Evolutionary conservation across 2,888 invertebrate species (phyloP).

Genomic region (Philopedon plagiatum): DNA sequence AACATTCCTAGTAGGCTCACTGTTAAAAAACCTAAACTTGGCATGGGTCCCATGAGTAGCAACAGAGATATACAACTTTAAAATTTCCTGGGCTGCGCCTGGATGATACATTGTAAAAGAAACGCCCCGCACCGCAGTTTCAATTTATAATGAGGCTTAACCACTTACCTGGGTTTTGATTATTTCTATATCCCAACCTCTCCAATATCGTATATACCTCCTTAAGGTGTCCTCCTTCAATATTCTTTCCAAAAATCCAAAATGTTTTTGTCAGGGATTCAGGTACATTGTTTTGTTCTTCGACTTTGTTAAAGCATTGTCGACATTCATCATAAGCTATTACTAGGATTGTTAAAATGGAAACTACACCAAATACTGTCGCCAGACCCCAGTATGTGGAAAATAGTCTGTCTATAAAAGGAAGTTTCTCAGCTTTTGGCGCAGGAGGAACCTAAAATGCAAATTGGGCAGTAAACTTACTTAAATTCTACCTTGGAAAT

Average conservation of each 20-base stretch:
- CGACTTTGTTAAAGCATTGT: constrained; percentile 56
- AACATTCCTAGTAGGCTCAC: too few relatives aligned
- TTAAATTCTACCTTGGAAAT: too few relatives aligned
- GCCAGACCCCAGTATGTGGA: constrained; percentile 51
- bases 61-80: too few relatives aligned
- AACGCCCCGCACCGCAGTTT: too few relatives aligned
- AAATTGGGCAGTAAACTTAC: too few relatives aligned
- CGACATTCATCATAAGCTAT: constrained; percentile 59
- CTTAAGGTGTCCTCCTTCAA: constrained; percentile 79
- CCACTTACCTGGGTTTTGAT: constrained; percentile 27
- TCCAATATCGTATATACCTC: constrained; percentile 87
- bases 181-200: constrained; percentile 79
- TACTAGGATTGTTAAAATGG: constrained; percentile 56
- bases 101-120: too few relatives aligned
- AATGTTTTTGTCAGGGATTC: constrained; percentile 65
- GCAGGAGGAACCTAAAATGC: not conserved
- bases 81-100: too few relatives aligned
- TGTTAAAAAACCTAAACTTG: too few relatives aligned
- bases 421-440: not conserved
- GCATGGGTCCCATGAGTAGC: too few relatives aligned
- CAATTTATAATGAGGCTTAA: too few relatives aligned
- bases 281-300: not conserved
- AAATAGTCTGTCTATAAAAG: constrained; percentile 27
- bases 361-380: constrained; percentile 51
- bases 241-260: constrained; percentile 75